Evolutionary conservation across 2,797 vertebrate genomes (phyloP), one percentile per base, ranked within the genome.

Genomic region (Ispidina lecontei): DNA sequence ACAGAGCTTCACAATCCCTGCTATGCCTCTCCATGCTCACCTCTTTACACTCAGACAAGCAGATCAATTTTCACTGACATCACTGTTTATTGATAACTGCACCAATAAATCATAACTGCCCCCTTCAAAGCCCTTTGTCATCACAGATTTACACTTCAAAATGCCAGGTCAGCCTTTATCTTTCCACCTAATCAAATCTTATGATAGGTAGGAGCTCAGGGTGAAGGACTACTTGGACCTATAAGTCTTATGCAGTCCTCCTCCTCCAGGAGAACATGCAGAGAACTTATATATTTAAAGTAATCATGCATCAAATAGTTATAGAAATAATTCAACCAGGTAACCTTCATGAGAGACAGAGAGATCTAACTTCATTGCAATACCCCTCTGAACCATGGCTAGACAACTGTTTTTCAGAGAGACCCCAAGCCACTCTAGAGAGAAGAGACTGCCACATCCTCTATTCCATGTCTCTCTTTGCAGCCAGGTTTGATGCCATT

Each of bases 31-130:
- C 78, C 52, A 35, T 15, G 31, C 65, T 77, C 65, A 49, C 35
- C 62, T 80, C 72, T 70, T 96, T 81, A 79, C 0, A 4, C 87
- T 87, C 78, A 91, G 81, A 83, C 28, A 55, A 68, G 46, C 86
- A 62, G 74, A 93, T 90, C 91, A 84, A 68, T 84, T 94, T 74
- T 87, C 77, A 65, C 63, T 88, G 90, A 79, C 88, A 92, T 80
- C 78, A 69, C 58, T 74, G 58, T 89, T 93, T 83, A 94, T 84
- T 83, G 91, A 89, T 89, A 95, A 91, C 81, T 69, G 84, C 58
- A 71, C 81, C 74, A 86, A 78, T 96, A 91, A 93, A 91, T 89
- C 84, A 82, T 63, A 93, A 69, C 81, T 83, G 60, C 81, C 67
- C 88, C 62, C 81, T 71, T 58, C 74, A 75, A 89, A 16, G 19